Conservation (phyloP, 1,140 invertebrate species). For the Euglossa dilemma region DNA sequence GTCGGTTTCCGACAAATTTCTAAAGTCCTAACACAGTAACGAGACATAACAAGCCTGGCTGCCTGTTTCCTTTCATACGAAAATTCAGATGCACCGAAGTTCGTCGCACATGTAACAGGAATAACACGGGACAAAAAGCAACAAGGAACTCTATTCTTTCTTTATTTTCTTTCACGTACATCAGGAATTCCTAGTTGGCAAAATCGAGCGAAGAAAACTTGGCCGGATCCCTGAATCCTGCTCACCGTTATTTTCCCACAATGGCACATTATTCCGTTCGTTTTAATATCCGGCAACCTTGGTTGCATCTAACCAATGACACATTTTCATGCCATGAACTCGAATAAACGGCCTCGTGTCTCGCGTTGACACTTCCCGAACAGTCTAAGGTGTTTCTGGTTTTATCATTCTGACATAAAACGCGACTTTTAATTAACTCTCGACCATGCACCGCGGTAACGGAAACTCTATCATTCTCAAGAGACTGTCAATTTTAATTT, state of each 20-base stretch:
- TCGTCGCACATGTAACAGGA: background rate
- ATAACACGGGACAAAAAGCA: background rate
- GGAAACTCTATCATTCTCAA: background rate
- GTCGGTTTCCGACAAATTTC: background rate
- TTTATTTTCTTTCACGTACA: background rate
- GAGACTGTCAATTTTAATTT: too few species aligned
- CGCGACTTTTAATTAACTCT: conserved; percentile 54
- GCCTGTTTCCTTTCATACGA: background rate
- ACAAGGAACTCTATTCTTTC: background rate
- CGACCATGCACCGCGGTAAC: conserved; percentile 22
- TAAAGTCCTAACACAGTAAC: background rate
- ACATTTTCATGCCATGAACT: conserved; percentile 54
- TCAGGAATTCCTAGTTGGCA: background rate
- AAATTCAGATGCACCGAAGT: conserved; percentile 6
- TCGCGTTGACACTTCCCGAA: conserved; percentile 17
- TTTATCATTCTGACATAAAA: too few species aligned
- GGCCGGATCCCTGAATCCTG: background rate
- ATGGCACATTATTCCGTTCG: conserved; percentile 23
- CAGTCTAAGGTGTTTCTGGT: conserved; percentile 33
- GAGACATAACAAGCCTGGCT: background rate
- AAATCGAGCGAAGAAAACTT: background rate
- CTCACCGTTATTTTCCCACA: conserved; percentile 46
- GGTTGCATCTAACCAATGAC: conserved; percentile 53
- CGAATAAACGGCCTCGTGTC: conserved; percentile 28
- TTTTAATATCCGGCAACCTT: conserved; percentile 29